These are phyloP conservation scores for Atta texana DNA, from an alignment of 1,140 invertebrate genomes.

Conservation along the genomic window DNA sequence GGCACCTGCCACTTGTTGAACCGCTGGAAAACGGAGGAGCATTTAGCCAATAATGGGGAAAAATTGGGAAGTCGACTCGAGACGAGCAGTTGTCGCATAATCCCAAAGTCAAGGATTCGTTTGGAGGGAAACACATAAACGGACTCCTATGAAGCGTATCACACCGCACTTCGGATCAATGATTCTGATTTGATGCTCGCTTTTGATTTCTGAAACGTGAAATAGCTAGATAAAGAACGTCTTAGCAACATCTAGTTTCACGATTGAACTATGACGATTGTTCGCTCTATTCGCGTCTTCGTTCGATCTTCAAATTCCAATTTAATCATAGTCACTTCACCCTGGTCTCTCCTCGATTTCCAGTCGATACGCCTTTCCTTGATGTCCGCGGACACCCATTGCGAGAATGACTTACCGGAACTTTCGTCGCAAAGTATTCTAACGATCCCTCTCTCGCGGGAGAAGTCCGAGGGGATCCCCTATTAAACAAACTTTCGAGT, in stretches of 20 bases:
- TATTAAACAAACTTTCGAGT: slow-evolving; percentile 69
- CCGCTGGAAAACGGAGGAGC: slow-evolving; percentile 63
- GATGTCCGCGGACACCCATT: background rate
- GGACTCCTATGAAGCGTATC: background rate
- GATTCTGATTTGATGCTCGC: background rate
- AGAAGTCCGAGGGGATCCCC: slow-evolving; percentile 47
- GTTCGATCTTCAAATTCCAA: slow-evolving; percentile 8
- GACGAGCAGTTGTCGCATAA: slow-evolving; percentile 29
- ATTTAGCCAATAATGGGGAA: slow-evolving; percentile 38
- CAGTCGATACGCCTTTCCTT: slow-evolving; percentile 13
- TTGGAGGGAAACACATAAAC: background rate
- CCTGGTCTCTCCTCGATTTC: background rate
- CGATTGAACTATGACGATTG: background rate
- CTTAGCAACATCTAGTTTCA: background rate
- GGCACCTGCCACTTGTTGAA: slow-evolving; percentile 74
- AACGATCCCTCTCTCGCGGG: slow-evolving; percentile 62
- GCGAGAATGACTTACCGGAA: slow-evolving; percentile 41
- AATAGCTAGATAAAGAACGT: background rate
- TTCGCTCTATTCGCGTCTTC: background rate
- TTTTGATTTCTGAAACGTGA: background rate
- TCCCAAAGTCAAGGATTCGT: slow-evolving; percentile 21
- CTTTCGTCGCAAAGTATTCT: slow-evolving; percentile 64
- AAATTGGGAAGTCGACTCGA: slow-evolving; percentile 16
- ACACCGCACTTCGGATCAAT: background rate
- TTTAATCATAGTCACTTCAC: slow-evolving; percentile 21